Percentiles rank a stretch among this genome's conserved stretches.
These are phyloP conservation scores for Stenchaetothrips biformis DNA, from an alignment of 2,888 invertebrate species.

Conservation along the genomic window DNA sequence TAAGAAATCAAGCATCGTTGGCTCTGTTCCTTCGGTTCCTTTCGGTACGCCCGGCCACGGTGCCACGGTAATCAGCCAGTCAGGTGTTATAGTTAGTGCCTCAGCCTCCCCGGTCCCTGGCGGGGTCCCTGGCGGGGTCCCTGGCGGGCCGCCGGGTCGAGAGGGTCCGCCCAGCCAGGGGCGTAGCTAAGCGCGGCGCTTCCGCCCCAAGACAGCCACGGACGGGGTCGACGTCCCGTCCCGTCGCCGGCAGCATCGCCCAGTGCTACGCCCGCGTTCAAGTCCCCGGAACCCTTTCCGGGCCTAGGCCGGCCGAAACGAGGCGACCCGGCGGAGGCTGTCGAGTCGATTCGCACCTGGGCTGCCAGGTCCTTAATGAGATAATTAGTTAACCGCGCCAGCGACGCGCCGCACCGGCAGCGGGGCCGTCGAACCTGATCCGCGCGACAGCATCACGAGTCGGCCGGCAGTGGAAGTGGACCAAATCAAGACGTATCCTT, in stretches of 20 bases:
- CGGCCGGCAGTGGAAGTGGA: too few species aligned
- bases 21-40: background rate
- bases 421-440: background rate
- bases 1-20: constrained; percentile 25
- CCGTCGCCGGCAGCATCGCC: background rate
- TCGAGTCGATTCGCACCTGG: too few species aligned
- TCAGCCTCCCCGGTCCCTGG: background rate
- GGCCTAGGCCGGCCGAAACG: background rate
- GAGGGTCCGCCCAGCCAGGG: background rate
- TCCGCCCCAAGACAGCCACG: background rate
- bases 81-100: constrained; percentile 24
- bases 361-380: too few species aligned
- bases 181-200: background rate
- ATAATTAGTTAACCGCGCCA: background rate
- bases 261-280: background rate
- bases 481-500: too few species aligned
- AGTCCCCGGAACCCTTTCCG: background rate
- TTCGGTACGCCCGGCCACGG: background rate
- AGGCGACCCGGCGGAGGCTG: too few species aligned
- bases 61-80: constrained; percentile 1
- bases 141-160: too few species aligned
- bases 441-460: background rate
- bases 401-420: background rate
- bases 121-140: too few species aligned
- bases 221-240: background rate